A percentile compares a stretch with the other conserved stretches of the same genome.
Evolutionary conservation across 2,888 invertebrate species (phyloP).

Genomic region (Chymomyza caudatula): DNA sequence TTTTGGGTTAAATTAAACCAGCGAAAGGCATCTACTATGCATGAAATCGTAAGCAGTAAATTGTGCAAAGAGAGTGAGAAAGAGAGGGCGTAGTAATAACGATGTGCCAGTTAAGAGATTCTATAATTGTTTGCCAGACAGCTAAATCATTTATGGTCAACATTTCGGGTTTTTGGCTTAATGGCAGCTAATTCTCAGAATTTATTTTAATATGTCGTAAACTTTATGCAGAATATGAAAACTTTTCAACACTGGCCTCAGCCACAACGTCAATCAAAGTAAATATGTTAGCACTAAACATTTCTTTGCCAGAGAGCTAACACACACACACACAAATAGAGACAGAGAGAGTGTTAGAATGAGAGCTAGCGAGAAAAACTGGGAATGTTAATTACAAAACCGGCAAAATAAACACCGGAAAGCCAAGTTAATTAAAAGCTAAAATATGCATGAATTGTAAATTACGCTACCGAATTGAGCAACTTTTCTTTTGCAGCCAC

Average conservation of each 20-base stretch:
- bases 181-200: not conserved
- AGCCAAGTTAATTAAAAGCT: slow-evolving; percentile 21
- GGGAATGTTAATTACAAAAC: slow-evolving; percentile 18
- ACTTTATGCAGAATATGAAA: not conserved
- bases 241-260: not conserved
- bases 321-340: not conserved
- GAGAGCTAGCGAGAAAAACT: not conserved
- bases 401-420: slow-evolving; percentile 11
- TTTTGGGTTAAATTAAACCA: not conserved
- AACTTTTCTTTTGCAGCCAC: not conserved
- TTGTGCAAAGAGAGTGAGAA: not conserved
- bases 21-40: not conserved
- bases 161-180: not conserved
- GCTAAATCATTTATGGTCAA: not conserved
- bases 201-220: not conserved
- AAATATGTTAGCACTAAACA: not conserved
- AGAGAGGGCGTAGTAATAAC: no score
- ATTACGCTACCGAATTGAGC: slow-evolving; percentile 3
- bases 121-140: not conserved
- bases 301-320: not conserved
- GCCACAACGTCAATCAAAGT: not conserved
- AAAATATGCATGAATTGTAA: slow-evolving; percentile 23
- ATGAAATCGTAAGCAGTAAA: not conserved
- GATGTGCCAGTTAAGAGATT: not conserved
- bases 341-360: no score